Evolutionary conservation across 2,888 invertebrate genomes (phyloP), one percentile per base, ranked within the genome.

Genomic region (Coelopa pilipes): DNA sequence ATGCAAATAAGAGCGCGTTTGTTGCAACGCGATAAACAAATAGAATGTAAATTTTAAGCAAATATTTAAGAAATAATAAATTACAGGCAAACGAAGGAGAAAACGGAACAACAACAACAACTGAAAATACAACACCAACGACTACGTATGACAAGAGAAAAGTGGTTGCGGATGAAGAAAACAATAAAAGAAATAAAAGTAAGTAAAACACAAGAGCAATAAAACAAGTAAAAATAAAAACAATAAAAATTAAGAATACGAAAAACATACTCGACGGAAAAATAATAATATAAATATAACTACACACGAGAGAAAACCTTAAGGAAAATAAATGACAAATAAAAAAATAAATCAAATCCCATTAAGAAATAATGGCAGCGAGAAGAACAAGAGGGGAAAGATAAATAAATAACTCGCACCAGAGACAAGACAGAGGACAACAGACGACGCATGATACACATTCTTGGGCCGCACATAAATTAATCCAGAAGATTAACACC

Each of bases 401-500:
- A 34, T 45, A 62, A 62, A 62, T 62, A 62, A 62, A 45, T 15
- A 34, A 62, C 24, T n/a, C 5, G 47, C 1, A 66, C 17, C 1
- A 3, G 17, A 19, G 17, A 57, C 2, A 19, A 59, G 11, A 21
- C 24, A 62, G 3, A 34, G 15, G n/a, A 34, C 15, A 12, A 19
- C 47, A 46, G 21, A 60, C 19, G 34, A 60, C 60, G 15, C 24
- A 60, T 34, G 19, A 60, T 60, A 60, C 19, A 60, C 60, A 21
- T 15, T 24, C 19, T 50, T 45, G 47, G 49, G 45, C 49, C n/a
- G 65, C 55, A 57, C 55, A 65, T 65, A 71, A 71, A 71, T 71
- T 71, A 45, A 71, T 65, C 46, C 63, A 24, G 19, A 46, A 19
- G 65, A 71, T 71, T 63, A 71, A 71, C 71, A 71, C 65, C 55